Percentiles rank a stretch among this genome's conserved stretches.
phyloP scores from a whole-genome alignment of 2,888 invertebrate genomes.

The Stenotaenia linearis region DNA sequence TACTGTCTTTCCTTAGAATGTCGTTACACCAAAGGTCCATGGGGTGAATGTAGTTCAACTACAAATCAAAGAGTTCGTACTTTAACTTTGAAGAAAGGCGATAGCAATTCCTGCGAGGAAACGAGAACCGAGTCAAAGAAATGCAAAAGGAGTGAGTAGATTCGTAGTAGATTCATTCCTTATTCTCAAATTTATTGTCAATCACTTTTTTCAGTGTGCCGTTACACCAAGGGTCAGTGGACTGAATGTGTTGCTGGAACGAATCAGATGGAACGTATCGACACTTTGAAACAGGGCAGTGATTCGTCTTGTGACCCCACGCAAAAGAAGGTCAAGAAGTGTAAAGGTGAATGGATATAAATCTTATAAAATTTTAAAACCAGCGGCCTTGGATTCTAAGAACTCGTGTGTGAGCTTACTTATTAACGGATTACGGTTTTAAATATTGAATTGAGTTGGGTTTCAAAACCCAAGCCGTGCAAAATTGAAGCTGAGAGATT shows the following conservation, averaged over 20 bases:
- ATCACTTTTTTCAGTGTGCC: slow-evolving; percentile 45
- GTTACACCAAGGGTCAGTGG: slow-evolving; percentile 41
- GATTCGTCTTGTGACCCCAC: slow-evolving; percentile 39
- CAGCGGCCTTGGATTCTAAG: background rate
- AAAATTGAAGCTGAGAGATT: background rate
- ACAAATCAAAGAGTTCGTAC: slow-evolving; percentile 75
- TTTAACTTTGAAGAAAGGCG: slow-evolving; percentile 78
- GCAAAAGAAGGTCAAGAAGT: slow-evolving; percentile 39
- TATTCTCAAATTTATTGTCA: slow-evolving; percentile 6
- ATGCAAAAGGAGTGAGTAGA: slow-evolving; percentile 77
- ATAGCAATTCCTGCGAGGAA: slow-evolving; percentile 68
- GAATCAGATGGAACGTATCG: slow-evolving; percentile 39
- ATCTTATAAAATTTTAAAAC: background rate
- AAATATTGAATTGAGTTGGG: background rate
- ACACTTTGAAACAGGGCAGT: slow-evolving; percentile 46
- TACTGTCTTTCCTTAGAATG: slow-evolving; percentile 50
- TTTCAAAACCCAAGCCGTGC: background rate
- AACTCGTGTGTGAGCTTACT: no score
- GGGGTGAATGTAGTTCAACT: slow-evolving; percentile 82
- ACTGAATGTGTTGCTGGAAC: slow-evolving; percentile 38
- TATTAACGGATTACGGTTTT: no score
- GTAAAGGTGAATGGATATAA: slow-evolving; percentile 36
- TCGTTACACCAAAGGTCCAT: slow-evolving; percentile 77
- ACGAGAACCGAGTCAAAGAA: slow-evolving; percentile 83
- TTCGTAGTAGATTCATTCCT: background rate